Evolutionary conservation across 1,140 invertebrate species (phyloP), one percentile per base, ranked within the genome.

Genomic region (Diprion similis): DNA sequence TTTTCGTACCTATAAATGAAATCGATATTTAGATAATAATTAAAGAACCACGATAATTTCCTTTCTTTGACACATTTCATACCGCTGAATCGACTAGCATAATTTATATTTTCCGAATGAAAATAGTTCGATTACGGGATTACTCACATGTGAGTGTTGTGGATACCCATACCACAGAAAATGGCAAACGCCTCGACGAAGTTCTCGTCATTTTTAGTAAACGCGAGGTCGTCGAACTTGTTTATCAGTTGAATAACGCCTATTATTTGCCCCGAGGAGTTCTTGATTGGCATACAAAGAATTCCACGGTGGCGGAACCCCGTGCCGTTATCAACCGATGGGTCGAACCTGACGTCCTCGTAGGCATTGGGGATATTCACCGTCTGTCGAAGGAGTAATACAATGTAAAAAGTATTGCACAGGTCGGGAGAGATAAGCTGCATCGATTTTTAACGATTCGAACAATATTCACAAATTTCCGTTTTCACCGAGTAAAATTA

Each of bases 81-180:
- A 15, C 3, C 18, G 75, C 48, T 46, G 19, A 72, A 48, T 71
- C 73, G 71, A 37, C 1, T 6, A 6, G 24, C 6, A 37, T 37
- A 37, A 37, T 37, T 37, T 37, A 37, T 4, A 37, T 71, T 66
- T 68, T 1, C 71, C 48, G 69, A 8, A 19, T 66, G 70, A 19
- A 77, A 71, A 65, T n/a, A 51, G 24, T 2, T 46, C 1, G 46
- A 24, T 0, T 73, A 72, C 24, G 24, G 24, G 2, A 37, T 37
- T 66, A 86, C 87, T 89, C 86, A 91, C 96, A 98, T 98, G 83
- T 97, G 95, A 65, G 97, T 98, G 85, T 99, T 98, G 88, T 97
- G 95, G 71, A 99, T 98, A 46, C 97, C 97, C 95, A 99, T 97
- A 24, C 97, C 97, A 89, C 96, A 98, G 88, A 99, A 99, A 79